phyloP scores from a whole-genome alignment of 1,140 invertebrate species.

The Eriosoma lanigerum region DNA sequence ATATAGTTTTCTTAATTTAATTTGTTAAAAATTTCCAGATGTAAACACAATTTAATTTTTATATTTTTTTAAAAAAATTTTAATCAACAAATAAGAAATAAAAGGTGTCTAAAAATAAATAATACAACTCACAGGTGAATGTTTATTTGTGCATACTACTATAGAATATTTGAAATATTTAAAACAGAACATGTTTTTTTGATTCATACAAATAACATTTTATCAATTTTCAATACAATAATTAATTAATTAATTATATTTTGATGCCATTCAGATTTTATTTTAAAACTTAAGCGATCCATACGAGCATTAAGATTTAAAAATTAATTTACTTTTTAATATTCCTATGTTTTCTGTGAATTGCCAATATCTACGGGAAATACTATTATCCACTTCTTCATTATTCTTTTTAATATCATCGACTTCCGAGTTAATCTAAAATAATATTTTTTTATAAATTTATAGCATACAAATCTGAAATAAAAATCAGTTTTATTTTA shows the following conservation, averaged over 20 bases:
- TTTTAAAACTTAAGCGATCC: conserved; percentile 26
- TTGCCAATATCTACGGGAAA: conserved; percentile 16
- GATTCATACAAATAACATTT: conserved; percentile 42
- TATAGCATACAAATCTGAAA: not conserved
- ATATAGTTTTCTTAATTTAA: too few species aligned
- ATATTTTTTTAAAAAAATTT: too few species aligned
- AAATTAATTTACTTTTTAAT: conserved; percentile 34
- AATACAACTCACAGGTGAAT: conserved; percentile 18
- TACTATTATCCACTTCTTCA: conserved; percentile 9
- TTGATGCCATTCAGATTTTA: conserved; percentile 17
- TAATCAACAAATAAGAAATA: too few species aligned
- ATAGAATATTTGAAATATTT: conserved; percentile 36
- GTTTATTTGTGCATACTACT: conserved; percentile 14
- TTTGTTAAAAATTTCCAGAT: too few species aligned
- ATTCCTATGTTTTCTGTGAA: too few species aligned
- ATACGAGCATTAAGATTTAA: not conserved
- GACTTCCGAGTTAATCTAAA: not conserved
- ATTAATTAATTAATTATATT: too few species aligned
- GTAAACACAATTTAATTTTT: too few species aligned
- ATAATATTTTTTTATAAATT: not conserved
- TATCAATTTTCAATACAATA: conserved; percentile 43
- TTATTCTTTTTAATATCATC: conserved; percentile 31
- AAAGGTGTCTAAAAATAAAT: too few species aligned
- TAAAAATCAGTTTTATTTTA: not conserved
- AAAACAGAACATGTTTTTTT: conserved; percentile 35